Evolutionary conservation across 1,140 invertebrate species (phyloP).

Genomic region (Drosophila insularis): DNA sequence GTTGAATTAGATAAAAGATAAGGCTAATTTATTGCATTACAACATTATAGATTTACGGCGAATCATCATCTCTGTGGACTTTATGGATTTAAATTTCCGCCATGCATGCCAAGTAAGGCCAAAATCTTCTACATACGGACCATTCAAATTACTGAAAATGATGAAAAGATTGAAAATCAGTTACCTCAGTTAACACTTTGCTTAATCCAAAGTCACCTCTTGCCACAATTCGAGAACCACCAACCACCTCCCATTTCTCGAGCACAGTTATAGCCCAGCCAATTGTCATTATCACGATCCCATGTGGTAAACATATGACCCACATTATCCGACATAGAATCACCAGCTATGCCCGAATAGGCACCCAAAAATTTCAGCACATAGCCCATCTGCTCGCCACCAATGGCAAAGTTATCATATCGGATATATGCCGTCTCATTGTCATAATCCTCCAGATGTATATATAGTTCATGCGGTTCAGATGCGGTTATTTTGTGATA

Average conservation of each 20-base stretch:
- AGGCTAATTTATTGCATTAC: neutral
- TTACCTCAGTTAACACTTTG: too few relatives aligned
- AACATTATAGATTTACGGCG: neutral
- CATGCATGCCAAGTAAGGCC: neutral
- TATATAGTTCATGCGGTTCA: neutral
- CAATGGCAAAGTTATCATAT: conserved; percentile 6
- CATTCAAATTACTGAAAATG: neutral
- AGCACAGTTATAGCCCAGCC: neutral
- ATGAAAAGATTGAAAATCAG: neutral
- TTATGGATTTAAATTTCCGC: neutral
- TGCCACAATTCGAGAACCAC: neutral
- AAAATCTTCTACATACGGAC: neutral
- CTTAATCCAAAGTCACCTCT: neutral
- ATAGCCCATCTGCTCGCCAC: neutral
- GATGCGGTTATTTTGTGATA: neutral
- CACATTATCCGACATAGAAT: neutral
- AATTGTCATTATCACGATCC: neutral
- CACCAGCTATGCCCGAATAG: neutral
- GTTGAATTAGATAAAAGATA: too few relatives aligned
- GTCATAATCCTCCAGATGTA: neutral
- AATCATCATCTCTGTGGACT: neutral
- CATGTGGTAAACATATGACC: neutral
- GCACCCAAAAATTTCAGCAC: neutral
- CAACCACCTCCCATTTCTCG: neutral
- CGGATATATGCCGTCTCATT: neutral